Percentiles rank a stretch among this genome's conserved stretches.
Evolutionary conservation across 2,888 invertebrate genomes (phyloP).

Genomic region (Protodeltote pygarga): DNA sequence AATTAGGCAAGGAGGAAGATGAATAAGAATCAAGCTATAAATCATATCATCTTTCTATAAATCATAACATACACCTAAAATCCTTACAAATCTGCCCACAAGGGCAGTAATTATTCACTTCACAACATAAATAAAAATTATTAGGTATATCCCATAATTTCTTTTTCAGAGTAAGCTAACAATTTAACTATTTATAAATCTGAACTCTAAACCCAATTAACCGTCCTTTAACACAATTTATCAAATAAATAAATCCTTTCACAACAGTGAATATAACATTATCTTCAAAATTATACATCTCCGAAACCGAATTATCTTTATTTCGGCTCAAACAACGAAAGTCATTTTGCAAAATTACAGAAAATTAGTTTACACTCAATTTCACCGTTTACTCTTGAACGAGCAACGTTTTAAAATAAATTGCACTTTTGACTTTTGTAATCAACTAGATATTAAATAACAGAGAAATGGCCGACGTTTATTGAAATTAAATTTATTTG

Average conservation of each 20-base stretch:
- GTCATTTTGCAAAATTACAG: slow-evolving; percentile 45
- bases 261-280: neutral
- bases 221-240: neutral
- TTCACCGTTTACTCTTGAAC: slow-evolving; percentile 37
- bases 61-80: too few relatives aligned
- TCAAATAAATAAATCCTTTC: neutral
- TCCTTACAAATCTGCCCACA: too few relatives aligned
- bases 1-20: too few relatives aligned
- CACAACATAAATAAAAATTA: too few relatives aligned
- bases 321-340: slow-evolving; percentile 37
- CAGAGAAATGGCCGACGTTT: slow-evolving; percentile 19
- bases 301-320: slow-evolving; percentile 33
- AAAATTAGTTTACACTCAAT: slow-evolving; percentile 55
- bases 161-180: too few relatives aligned
- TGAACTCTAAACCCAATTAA: too few relatives aligned
- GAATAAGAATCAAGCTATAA: too few relatives aligned
- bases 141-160: too few relatives aligned
- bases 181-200: too few relatives aligned
- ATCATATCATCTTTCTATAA: too few relatives aligned
- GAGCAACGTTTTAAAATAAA: slow-evolving; percentile 44
- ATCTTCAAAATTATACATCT: slow-evolving; percentile 7
- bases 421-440: slow-evolving; percentile 40
- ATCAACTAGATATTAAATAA: slow-evolving; percentile 23
- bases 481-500: slow-evolving; percentile 10
- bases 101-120: too few relatives aligned